Evolutionary conservation across 2,888 invertebrate species (phyloP), one percentile per base, ranked within the genome.

Genomic region (Gymnoscelis rufifasciata): DNA sequence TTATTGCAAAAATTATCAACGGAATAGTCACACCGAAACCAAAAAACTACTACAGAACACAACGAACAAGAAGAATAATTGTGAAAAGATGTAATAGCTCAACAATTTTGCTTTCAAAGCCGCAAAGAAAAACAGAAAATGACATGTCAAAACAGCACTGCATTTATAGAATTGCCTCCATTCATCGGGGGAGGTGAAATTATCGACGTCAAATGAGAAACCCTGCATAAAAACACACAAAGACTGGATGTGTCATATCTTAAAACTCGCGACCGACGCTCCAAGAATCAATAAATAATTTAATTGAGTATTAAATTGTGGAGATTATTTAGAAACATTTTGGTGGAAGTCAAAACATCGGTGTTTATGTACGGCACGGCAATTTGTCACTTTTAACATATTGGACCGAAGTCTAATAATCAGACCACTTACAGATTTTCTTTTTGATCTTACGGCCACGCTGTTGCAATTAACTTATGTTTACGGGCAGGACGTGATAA

Each of bases 121-220:
- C 59, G 65, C 64, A 69, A 66, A 68, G 61, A 53, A 64, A 64
- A 59, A 60, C 54, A 63, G 43, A 52, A 66, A 73, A 75, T 70
- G 60, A 71, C 68, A 75, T 72, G 78, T 76, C 77, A 74, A 64
- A 72, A 72, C 72, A 73, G 65, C 61, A 49, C 54, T 73, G 69
- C 68, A 66, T 68, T 62, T 57, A 56, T 68, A 76, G 78, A 75
- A 83, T 83, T 78, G 81, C 73, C 60, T 65, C 67, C 66, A 80
- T 81, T 78, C 72, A 49, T 52, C 46, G 52, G 63, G 69, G 68
- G 71, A 64, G 65, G 64, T 61, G 51, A 57, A 74, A 78, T 80
- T 79, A 81, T 77, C 64, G 71, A 61, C 60, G 60, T 62, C 52
- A 65, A 75, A 79, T 82, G 78, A 80, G 72, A 73, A 78, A 71